Conservation (phyloP, 2,113 vertebrate genomes). For the Callaeas wilsoni region DNA sequence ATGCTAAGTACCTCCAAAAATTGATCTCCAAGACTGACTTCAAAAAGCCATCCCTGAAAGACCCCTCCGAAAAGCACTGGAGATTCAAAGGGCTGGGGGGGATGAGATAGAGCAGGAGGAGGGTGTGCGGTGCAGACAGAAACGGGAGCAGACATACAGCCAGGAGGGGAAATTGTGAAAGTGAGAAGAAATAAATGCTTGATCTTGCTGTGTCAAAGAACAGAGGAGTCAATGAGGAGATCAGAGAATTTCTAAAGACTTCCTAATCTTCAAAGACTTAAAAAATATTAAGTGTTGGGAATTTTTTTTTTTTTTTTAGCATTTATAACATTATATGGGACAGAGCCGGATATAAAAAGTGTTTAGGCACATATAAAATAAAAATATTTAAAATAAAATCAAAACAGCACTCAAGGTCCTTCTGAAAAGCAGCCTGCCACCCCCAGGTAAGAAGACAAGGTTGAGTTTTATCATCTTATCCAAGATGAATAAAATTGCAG, state of each 20-base stretch:
- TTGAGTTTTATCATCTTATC: background rate
- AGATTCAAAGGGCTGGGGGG: background rate
- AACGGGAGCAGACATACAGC: background rate
- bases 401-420: background rate
- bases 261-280: background rate
- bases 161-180: background rate
- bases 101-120: background rate
- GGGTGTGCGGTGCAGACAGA: background rate
- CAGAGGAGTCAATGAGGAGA: background rate
- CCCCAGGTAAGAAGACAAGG: background rate
- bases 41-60: background rate
- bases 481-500: background rate
- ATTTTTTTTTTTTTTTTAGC: background rate
- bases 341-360: background rate
- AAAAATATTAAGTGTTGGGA: background rate
- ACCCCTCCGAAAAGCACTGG: background rate
- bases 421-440: background rate
- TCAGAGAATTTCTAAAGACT: conserved; percentile 5
- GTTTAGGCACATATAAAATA: background rate
- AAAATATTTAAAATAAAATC: background rate
- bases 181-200: background rate
- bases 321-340: background rate
- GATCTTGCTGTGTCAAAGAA: background rate
- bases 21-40: background rate
- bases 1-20: background rate